Percentiles rank a stretch among this genome's conserved stretches.
Evolutionary conservation across 2,888 invertebrate species (phyloP).

Genomic region (Drosophila seclusa): DNA sequence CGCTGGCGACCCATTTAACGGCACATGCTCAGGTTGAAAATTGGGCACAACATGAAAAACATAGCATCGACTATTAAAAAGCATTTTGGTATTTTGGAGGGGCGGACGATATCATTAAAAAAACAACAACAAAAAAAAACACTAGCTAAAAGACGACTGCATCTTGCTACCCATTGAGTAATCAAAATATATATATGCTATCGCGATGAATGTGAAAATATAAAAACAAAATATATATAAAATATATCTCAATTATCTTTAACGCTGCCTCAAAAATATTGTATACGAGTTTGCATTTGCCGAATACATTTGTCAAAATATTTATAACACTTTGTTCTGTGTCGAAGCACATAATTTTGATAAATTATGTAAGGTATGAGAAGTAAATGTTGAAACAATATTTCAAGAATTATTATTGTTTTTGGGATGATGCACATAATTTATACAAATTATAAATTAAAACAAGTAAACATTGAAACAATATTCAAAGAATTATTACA

Average conservation of each 20-base stretch:
- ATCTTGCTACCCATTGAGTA: conserved; percentile 39
- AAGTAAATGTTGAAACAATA: neutral
- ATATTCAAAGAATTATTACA: neutral
- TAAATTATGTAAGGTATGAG: neutral
- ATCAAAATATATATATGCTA: conserved; percentile 20
- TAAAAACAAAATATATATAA: neutral
- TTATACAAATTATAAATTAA: neutral
- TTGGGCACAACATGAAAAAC: conserved; percentile 47
- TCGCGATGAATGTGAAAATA: conserved; percentile 1
- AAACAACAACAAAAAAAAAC: conserved; percentile 9
- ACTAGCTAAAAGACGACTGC: conserved; percentile 33
- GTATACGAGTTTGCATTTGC: neutral
- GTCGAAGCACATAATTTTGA: neutral
- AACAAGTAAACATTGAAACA: neutral
- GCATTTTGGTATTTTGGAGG: conserved; percentile 46
- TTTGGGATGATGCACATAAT: neutral
- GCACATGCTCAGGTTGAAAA: conserved; percentile 72
- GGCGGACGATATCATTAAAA: conserved; percentile 43
- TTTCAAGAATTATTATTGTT: neutral
- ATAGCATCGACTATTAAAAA: conserved; percentile 52
- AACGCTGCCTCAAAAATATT: neutral
- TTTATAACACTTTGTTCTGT: neutral
- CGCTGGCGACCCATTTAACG: conserved; percentile 65
- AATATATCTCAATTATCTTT: conserved; percentile 3
- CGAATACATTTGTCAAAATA: neutral